phyloP scores from a whole-genome alignment of 2,797 vertebrate species.

The Bovichtus diacanthus region DNA sequence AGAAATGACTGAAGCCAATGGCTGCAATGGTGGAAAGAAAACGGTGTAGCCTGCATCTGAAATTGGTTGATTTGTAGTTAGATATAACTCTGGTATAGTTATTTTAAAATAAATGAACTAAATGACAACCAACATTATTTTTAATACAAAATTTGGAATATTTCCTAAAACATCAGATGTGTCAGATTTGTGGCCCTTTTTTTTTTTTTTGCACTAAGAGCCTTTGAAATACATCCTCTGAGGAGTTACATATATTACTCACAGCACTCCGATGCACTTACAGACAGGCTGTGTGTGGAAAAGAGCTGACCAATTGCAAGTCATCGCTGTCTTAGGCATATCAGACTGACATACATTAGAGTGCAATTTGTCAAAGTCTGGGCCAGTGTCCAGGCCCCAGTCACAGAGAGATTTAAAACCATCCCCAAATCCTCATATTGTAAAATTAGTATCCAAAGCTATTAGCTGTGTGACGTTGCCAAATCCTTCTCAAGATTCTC shows the following conservation, averaged over 20 bases:
- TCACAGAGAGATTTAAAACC: slow-evolving; percentile 56
- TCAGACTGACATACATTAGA: slow-evolving; percentile 41
- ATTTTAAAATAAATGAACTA: background rate
- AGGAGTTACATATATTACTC: slow-evolving; percentile 5
- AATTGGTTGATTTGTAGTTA: slow-evolving; percentile 11
- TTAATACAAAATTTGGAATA: background rate
- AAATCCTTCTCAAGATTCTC: slow-evolving; percentile 20
- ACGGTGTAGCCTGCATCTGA: background rate
- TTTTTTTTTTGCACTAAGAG: slow-evolving; percentile 1
- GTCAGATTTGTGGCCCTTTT: background rate
- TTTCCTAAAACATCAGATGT: background rate
- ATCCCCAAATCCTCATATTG: slow-evolving; percentile 53
- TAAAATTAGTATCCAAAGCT: slow-evolving; percentile 51
- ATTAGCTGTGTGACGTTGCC: slow-evolving; percentile 39
- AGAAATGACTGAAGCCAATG: slow-evolving; percentile 21
- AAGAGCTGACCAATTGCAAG: slow-evolving; percentile 47
- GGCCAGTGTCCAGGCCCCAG: slow-evolving; percentile 29
- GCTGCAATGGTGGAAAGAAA: background rate
- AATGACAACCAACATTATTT: background rate
- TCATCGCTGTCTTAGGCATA: slow-evolving; percentile 19
- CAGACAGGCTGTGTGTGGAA: slow-evolving; percentile 2
- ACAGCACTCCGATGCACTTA: background rate
- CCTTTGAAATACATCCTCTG: background rate
- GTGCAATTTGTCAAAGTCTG: slow-evolving; percentile 49
- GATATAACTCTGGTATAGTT: background rate